Evolutionary conservation across 2,888 invertebrate genomes (phyloP).

Genomic region (Dryobotodes eremita): DNA sequence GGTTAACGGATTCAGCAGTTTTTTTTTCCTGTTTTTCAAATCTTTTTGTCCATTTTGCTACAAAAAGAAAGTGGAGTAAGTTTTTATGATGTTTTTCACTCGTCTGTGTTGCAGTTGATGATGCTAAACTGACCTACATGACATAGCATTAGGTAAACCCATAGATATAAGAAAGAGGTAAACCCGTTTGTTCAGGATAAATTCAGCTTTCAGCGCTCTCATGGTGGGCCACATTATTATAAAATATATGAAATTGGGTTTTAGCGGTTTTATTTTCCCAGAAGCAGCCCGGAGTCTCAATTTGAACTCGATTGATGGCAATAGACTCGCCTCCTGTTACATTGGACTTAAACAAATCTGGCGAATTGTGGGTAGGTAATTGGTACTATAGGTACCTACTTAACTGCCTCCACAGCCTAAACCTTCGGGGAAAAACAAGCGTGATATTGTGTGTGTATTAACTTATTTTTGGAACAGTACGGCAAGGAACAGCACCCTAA

Average conservation of each 20-base stretch:
- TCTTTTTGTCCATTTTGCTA: slow-evolving; percentile 5
- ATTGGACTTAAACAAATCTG: not conserved
- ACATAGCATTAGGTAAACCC: not conserved
- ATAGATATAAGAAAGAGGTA: no score
- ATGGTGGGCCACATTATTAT: no score
- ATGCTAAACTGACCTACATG: not conserved
- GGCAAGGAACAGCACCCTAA: not conserved
- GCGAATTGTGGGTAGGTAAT: not conserved
- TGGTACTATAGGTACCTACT: not conserved
- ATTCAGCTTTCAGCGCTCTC: not conserved
- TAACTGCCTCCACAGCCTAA: not conserved
- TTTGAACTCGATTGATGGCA: not conserved
- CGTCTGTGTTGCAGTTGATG: no score
- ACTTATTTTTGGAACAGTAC: not conserved
- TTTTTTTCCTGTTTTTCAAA: slow-evolving; percentile 2
- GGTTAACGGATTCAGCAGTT: slow-evolving; percentile 22
- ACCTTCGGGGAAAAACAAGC: not conserved
- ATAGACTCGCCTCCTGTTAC: not conserved
- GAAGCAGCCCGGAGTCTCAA: not conserved
- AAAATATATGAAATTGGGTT: not conserved
- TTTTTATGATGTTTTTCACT: not conserved
- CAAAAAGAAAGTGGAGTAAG: slow-evolving; percentile 17
- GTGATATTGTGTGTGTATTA: not conserved
- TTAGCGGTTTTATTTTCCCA: no score
- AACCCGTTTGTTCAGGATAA: not conserved